Percentiles rank a stretch among this genome's conserved stretches.
Conservation (phyloP, 2,797 vertebrate genomes). For the Thamnophis elegans region DNA sequence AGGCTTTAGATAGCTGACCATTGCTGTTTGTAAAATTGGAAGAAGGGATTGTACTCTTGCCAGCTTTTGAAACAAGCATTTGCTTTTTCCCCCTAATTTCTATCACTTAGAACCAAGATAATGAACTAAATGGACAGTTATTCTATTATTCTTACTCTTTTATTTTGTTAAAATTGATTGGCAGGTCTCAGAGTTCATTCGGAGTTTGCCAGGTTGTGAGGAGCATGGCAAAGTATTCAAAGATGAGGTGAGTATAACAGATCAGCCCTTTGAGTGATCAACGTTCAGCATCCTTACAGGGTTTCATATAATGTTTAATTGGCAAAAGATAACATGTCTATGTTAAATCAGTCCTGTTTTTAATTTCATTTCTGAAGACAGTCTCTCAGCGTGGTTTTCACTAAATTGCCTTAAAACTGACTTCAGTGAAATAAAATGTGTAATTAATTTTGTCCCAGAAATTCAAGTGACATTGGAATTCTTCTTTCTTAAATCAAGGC, state of each 20-base stretch:
- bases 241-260: constrained; percentile 75
- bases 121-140: neutral
- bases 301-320: neutral
- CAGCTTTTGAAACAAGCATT: neutral
- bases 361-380: neutral
- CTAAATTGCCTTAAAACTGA: neutral
- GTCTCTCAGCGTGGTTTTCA: neutral
- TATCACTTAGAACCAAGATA: neutral
- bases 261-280: constrained; percentile 17
- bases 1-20: neutral
- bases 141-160: constrained; percentile 9
- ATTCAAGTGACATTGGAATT: neutral
- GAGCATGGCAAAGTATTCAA: constrained; percentile 84
- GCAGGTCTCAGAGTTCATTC: constrained; percentile 83
- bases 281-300: neutral
- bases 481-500: neutral
- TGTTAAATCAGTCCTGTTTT: neutral
- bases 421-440: neutral
- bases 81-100: neutral
- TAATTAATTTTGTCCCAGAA: neutral
- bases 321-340: neutral
- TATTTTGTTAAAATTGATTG: constrained; percentile 48
- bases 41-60: neutral
- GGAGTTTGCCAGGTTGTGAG: constrained; percentile 84
- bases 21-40: neutral